Evolutionary conservation across 1,140 invertebrate genomes (phyloP), one percentile per base, ranked within the genome.

Genomic region (Tetramorium simillimum): DNA sequence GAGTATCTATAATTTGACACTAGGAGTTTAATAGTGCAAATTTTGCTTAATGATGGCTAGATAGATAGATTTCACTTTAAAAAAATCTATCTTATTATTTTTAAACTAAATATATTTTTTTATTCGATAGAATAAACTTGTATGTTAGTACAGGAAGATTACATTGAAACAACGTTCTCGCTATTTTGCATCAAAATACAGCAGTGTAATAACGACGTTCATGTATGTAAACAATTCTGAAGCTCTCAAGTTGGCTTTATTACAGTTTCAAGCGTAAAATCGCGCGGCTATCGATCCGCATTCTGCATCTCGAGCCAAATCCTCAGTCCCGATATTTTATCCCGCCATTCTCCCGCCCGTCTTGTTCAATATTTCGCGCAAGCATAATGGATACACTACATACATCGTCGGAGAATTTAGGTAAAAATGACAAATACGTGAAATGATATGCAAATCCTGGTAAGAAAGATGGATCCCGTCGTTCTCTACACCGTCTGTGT

Each of bases 371-470:
- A 84, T 84, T 37, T 84, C 69, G 51, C 37, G 28, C 80, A 33
- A 60, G 46, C 9, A 46, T 60, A 84, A 84, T 84, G 46, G 56
- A 75, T 60, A 75, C 28, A 75, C 40, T 49, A 56, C 69, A 73
- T 60, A 84, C 24, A 75, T 84, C 28, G 80, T 60, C 69, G 51
- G 4, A 10, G 28, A 75, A 60, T 84, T 58, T 60, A 73, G 37
- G 18, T 82, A 84, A 84, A 84, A 84, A 84, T 84, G 80, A 84
- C 80, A 84, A 84, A 62, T 84, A 84, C 28, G 70, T 49, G 69
- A 60, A 46, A 84, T 46, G 69, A 82, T 73, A 84, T 75, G 80
- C 80, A 75, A 62, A 84, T 84, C 56, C 69, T 14, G 18, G 40
- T 73, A 82, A 73, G 67, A 73, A 72, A 51, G 40, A 82, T 18